Base-by-base conservation (phyloP, 2,113 vertebrate species). In the Anoura caudifer region DNA sequence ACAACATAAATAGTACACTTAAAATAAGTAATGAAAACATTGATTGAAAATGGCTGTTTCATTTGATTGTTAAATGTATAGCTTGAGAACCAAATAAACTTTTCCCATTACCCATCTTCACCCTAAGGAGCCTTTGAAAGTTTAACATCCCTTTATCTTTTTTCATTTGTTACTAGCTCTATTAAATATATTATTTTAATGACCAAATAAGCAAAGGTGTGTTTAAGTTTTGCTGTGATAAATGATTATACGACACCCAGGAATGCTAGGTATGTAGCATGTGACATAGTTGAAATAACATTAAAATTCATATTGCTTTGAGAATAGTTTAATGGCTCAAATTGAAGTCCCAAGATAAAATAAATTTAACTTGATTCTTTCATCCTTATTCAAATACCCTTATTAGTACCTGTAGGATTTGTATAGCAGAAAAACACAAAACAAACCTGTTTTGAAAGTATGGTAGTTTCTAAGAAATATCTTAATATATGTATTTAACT, bases 401-500 rank as follows among this genome's bases (percentile, higher is more conserved):
- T 88, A 63, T 26, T 43, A 94, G 76, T 79, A 84, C 4, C 2
- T 38, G 3, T 52, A 16, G 45, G 1, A 73, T 63, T 75, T 72
- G 13, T 41, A 24, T 15, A 20, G 28, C 20, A 65, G 24, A 72
- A 93, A 95, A 93, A 50, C 50, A 45, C 2, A 94, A 24, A 43
- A 12, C 36, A 43, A 65, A 63, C 43, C 12, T 92, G 31, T 76
- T 94, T 52, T 86, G 7, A 89, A 95, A 20, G 79, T 43, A 52
- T 63, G 38, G 2, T 59, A 43, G 63, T 90, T 95, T 89, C 63
- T 76, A 76, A 88, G 47, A 89, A 83, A 47, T 31, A 22, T 88
- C 50, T 88, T 43, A 90, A 45, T 41, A 76, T 90, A 76, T n/a
- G 80, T 26, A 43, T 82, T 92, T 95, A 38, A 65, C 56, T 95